Conservation (phyloP, 1,140 invertebrate species). For the Chymomyza costata region DNA sequence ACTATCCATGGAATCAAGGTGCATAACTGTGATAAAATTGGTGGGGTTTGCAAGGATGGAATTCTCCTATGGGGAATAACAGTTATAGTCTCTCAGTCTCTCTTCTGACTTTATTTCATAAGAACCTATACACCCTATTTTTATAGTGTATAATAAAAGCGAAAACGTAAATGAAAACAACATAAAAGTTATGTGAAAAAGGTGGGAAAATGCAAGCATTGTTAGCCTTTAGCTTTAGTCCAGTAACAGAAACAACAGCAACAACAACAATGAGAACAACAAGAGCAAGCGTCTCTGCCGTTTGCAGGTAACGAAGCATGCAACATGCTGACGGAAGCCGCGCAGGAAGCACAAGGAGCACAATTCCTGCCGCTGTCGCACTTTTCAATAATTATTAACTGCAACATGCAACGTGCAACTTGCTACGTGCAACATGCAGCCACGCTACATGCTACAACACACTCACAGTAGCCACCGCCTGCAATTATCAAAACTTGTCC, state of each 20-base stretch:
- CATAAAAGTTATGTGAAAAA: conserved; percentile 69
- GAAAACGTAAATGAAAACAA: conserved; percentile 25
- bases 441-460: no score
- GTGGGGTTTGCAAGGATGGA: no score
- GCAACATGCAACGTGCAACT: conserved; percentile 49
- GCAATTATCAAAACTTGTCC: conserved; percentile 73
- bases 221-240: conserved; percentile 64
- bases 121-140: no score
- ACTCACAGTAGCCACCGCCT: conserved; percentile 42
- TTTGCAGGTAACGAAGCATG: conserved; percentile 66
- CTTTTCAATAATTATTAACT: conserved; percentile 74
- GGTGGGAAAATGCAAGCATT: conserved; percentile 73
- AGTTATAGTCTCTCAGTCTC: no score
- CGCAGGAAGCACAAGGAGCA: conserved; percentile 67
- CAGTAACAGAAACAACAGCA: conserved; percentile 21
- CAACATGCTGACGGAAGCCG: conserved; percentile 60
- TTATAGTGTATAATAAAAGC: no score
- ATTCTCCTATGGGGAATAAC: no score
- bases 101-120: no score
- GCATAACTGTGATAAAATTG: no score
- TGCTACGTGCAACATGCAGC: conserved; percentile 45
- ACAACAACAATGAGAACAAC: background rate
- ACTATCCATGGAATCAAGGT: no score
- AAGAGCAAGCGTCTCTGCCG: background rate
- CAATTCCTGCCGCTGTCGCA: conserved; percentile 64